Evolutionary conservation across 2,797 vertebrate genomes (phyloP).

Genomic region (Mormyrops attenuatus): DNA sequence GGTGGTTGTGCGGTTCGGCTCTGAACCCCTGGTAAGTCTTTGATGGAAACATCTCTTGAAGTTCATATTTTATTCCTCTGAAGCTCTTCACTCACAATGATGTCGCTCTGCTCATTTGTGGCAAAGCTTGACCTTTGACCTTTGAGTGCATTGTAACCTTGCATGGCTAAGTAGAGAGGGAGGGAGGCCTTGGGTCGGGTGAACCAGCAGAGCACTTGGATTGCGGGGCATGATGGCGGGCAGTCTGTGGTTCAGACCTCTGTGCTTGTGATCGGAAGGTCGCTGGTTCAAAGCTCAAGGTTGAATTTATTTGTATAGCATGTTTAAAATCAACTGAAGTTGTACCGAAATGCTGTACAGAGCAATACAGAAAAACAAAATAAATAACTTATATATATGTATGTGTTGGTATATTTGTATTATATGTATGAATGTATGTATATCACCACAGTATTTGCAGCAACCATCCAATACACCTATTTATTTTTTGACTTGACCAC

Average conservation of each 20-base stretch:
- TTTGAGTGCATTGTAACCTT: not conserved
- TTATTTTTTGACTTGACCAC: too few relatives aligned
- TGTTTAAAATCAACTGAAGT: too few relatives aligned
- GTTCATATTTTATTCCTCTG: not conserved
- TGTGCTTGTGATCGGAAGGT: too few relatives aligned
- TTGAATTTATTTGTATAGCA: too few relatives aligned
- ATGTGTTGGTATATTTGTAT: too few relatives aligned
- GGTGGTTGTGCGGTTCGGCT: not conserved
- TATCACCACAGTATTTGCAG: too few relatives aligned
- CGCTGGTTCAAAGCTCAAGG: too few relatives aligned
- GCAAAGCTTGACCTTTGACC: not conserved
- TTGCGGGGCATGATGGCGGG: slow-evolving; percentile 20
- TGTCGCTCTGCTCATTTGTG: not conserved
- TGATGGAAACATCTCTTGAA: not conserved
- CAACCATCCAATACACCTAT: too few relatives aligned
- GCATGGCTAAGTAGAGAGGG: not conserved
- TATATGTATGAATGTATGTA: too few relatives aligned
- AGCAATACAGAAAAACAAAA: too few relatives aligned
- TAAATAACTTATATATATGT: too few relatives aligned
- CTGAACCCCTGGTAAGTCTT: not conserved
- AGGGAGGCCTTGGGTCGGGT: not conserved
- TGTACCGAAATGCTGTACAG: too few relatives aligned
- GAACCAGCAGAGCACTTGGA: slow-evolving; percentile 16
- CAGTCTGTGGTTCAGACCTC: not conserved
- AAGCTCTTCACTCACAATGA: not conserved